Conservation (phyloP, 2,113 vertebrate species). For the Anseranas semipalmata region DNA sequence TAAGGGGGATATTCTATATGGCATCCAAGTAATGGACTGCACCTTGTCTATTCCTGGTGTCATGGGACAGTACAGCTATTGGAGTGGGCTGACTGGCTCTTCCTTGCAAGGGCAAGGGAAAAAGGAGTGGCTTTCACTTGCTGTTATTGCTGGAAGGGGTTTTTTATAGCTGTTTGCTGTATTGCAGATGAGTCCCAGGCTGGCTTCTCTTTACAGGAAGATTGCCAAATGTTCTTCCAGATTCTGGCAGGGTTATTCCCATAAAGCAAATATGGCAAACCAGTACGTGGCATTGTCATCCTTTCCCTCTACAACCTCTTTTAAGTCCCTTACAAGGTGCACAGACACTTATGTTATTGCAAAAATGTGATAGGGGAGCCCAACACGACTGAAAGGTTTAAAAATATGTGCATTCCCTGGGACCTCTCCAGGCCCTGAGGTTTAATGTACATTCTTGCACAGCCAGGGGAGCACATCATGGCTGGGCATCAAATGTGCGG, state of each 20-base stretch:
- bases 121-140: background rate
- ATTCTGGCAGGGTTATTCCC: conserved; percentile 22
- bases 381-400: background rate
- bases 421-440: fast-evolving
- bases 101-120: background rate
- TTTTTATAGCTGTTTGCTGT: background rate
- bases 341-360: background rate
- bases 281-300: background rate
- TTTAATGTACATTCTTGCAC: background rate
- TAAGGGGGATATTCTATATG: background rate
- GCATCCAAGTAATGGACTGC: background rate
- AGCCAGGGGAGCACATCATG: background rate
- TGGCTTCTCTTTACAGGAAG: background rate
- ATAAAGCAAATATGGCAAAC: background rate
- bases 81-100: background rate
- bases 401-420: background rate
- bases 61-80: background rate
- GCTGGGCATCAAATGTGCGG: fast-evolving
- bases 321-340: background rate
- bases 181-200: conserved; percentile 3
- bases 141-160: background rate
- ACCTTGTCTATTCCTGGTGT: background rate
- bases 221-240: background rate
- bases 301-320: background rate
- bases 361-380: background rate